phyloP scores from a whole-genome alignment of 2,888 invertebrate genomes.

The Pyrocoelia pectoralis region DNA sequence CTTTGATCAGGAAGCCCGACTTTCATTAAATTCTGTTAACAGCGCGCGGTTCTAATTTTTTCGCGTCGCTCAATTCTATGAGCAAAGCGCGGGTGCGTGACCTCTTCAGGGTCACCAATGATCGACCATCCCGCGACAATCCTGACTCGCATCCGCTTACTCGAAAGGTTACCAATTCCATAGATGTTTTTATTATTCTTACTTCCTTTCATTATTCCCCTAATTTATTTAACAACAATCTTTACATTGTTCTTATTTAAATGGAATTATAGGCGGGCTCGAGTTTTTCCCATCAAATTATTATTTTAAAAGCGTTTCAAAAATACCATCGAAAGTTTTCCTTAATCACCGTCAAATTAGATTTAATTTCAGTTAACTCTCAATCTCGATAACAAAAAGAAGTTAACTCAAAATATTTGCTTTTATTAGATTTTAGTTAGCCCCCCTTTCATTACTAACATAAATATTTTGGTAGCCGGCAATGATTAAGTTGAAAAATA shows the following conservation, averaged over 20 bases:
- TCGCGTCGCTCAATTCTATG: slow-evolving; percentile 24
- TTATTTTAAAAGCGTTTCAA: too few relatives aligned
- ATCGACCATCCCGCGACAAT: slow-evolving; percentile 39
- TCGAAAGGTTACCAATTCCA: slow-evolving; percentile 34
- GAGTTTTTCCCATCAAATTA: too few relatives aligned
- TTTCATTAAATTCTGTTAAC: slow-evolving; percentile 28
- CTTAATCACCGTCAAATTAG: too few relatives aligned
- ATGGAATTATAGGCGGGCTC: background rate
- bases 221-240: background rate
- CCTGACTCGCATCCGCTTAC: slow-evolving; percentile 36
- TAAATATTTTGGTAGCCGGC: background rate
- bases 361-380: too few relatives aligned
- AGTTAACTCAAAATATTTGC: too few relatives aligned
- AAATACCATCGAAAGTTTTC: too few relatives aligned
- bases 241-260: background rate
- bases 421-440: too few relatives aligned
- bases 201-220: slow-evolving; percentile 32
- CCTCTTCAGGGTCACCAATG: slow-evolving; percentile 44
- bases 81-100: slow-evolving; percentile 44
- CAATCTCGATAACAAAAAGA: too few relatives aligned
- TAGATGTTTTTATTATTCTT: slow-evolving; percentile 31
- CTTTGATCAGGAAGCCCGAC: slow-evolving; percentile 22
- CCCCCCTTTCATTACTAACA: background rate
- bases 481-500: background rate
- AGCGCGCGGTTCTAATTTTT: slow-evolving; percentile 31